Conservation (phyloP, 2,888 invertebrate species). For the Papilio gigon region DNA sequence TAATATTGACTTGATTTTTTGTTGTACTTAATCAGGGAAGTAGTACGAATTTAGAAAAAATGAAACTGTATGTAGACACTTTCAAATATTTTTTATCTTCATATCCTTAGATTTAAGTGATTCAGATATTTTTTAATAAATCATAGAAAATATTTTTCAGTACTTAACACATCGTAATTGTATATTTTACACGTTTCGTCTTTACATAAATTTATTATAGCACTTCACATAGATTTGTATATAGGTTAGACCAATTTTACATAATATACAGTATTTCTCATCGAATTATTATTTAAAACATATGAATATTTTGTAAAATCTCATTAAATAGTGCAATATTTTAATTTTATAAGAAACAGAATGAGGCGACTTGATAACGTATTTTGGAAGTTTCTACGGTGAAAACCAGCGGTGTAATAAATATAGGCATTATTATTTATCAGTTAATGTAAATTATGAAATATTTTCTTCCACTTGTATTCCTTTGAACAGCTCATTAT, state of each 20-base stretch:
- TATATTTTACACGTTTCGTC: background rate
- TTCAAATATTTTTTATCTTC: conserved; percentile 10
- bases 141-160: conserved; percentile 1
- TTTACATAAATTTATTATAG: background rate
- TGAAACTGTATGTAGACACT: background rate
- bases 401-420: no score
- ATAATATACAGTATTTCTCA: background rate
- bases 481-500: background rate
- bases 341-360: background rate
- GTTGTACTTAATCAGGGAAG: conserved; percentile 17
- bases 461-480: background rate
- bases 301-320: background rate
- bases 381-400: no score
- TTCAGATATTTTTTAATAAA: background rate
- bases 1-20: background rate
- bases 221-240: background rate
- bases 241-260: conserved; percentile 5
- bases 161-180: background rate
- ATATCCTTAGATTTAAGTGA: background rate
- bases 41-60: conserved; percentile 13
- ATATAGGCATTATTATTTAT: no score
- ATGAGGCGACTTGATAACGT: no score
- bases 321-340: background rate
- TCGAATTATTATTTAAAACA: background rate
- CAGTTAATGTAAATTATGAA: background rate